Conservation (phyloP, 2,888 invertebrate genomes). For the Hololepta plana region DNA sequence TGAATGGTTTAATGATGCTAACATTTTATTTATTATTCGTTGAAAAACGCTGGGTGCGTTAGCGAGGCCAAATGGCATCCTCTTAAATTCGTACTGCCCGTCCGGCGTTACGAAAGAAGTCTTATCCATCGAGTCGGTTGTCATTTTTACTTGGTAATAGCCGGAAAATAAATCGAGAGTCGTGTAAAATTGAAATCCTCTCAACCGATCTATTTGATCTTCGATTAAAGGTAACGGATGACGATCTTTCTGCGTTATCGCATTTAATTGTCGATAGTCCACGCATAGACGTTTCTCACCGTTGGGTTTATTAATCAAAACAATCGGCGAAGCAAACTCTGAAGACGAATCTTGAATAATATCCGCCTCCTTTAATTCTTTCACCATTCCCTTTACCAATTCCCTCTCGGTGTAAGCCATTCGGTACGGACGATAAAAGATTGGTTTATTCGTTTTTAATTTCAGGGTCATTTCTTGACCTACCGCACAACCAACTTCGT, state of each 20-base stretch:
- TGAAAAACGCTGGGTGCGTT: constrained; percentile 19
- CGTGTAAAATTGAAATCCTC: constrained; percentile 14
- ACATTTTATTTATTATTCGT: constrained; percentile 12
- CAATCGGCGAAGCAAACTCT: constrained; percentile 11
- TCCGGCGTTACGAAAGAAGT: constrained; percentile 17
- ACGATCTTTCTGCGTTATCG: constrained; percentile 14
- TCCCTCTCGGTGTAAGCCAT: too few relatives aligned
- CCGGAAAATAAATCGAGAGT: constrained; percentile 16
- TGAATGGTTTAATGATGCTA: constrained; percentile 1
- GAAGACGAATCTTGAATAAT: constrained; percentile 14
- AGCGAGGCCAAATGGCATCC: constrained; percentile 17
- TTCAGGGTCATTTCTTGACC: too few relatives aligned
- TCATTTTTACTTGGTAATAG: constrained; percentile 17
- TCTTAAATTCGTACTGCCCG: constrained; percentile 16
- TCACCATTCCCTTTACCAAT: too few relatives aligned
- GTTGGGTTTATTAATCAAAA: constrained; percentile 13
- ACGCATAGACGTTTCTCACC: constrained; percentile 13
- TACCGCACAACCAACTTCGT: too few relatives aligned
- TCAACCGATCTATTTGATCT: constrained; percentile 14
- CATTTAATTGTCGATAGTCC: constrained; percentile 16
- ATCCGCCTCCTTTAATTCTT: constrained; percentile 7
- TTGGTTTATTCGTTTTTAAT: too few relatives aligned
- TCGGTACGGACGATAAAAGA: too few relatives aligned
- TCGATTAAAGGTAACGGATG: constrained; percentile 17
- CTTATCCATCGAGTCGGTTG: constrained; percentile 12